phyloP scores from a whole-genome alignment of 2,888 invertebrate species.

The Hirtodrosophila trivittata region DNA sequence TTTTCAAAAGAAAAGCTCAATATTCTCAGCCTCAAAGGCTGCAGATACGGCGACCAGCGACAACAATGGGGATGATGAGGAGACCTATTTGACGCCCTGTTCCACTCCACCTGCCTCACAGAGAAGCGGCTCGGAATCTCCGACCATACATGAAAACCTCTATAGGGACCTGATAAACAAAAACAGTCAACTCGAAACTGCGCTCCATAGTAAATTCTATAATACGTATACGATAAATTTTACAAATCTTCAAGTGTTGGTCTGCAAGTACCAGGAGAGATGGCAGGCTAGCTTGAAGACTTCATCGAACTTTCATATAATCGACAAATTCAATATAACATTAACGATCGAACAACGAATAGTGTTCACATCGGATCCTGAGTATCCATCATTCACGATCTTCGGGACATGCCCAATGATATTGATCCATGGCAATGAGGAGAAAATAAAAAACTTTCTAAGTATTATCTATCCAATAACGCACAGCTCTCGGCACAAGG shows the following conservation, averaged over 20 bases:
- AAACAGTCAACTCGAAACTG: conserved; percentile 86
- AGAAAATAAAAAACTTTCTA: conserved; percentile 90
- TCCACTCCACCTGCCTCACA: conserved; percentile 92
- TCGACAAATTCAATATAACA: conserved; percentile 91
- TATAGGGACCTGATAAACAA: conserved; percentile 87
- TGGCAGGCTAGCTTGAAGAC: conserved; percentile 93
- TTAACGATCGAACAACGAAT: conserved; percentile 91
- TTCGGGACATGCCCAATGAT: conserved; percentile 94
- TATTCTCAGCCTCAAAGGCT: conserved; percentile 23
- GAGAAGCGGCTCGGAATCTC: conserved; percentile 86
- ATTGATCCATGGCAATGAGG: conserved; percentile 95
- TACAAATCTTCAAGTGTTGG: conserved; percentile 93
- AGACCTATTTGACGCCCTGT: conserved; percentile 92
- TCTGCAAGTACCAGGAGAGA: conserved; percentile 95
- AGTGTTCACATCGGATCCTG: conserved; percentile 92
- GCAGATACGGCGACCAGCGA: conserved; percentile 29
- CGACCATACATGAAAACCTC: conserved; percentile 80
- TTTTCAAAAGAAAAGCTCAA: conserved; percentile 53
- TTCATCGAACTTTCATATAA: conserved; percentile 92
- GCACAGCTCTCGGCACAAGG: conserved; percentile 41
- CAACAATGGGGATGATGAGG: conserved; percentile 85
- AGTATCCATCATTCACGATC: conserved; percentile 92
- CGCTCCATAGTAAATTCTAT: conserved; percentile 89
- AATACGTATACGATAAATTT: conserved; percentile 92
- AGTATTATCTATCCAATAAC: conserved; percentile 84